Evolutionary conservation across 1,140 invertebrate species (phyloP), one percentile per base, ranked within the genome.

Genomic region (Drosophila ficusphila): DNA sequence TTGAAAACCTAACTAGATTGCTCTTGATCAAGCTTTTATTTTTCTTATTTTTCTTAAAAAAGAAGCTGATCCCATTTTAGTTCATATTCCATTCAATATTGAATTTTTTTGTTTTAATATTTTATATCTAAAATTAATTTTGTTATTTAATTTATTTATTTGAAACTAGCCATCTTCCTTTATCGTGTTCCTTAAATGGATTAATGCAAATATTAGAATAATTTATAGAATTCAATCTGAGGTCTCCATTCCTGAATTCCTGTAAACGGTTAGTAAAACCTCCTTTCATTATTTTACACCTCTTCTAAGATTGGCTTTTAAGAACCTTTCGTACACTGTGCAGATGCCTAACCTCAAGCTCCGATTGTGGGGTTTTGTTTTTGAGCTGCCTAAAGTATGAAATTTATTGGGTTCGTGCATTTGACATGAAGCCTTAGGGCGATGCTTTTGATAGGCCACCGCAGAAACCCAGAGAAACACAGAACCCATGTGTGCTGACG

Each of bases 351-450:
- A 36, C 57, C 57, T 69, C 47, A 75, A 79, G 57, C 57, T 49
- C 16, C 54, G 42, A 85, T 83, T 85, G 79, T 82, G 39, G 38
- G 57, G 33, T 25, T 64, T 52, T 47, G 48, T 42, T 74, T 64
- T 53, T 62, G 23, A 49, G 42, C 67, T 68, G 52, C 14, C 33
- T 29, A 46, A 57, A 62, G 72, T 60, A 56, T 71, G 64, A 83
- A 85, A 85, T 83, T 83, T 83, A 83, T 83, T 85, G 65, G 52
- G 70, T 61, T 83, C 79, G 51, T 83, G 79, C 79, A 85, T 79
- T 85, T 83, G 79, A 83, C 79, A 79, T 82, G 79, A 82, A 82
- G 79, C 79, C 79, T 85, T 85, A 65, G 75, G 79, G 79, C 64
- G 19, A 75, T 42, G 54, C 51, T 71, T 79, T 79, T 79, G 75